A percentile compares a stretch with the other conserved stretches of the same genome.
These are phyloP conservation scores for Pachycephala philippinensis DNA, from an alignment of 2,113 vertebrate genomes.

Conservation along the genomic window DNA sequence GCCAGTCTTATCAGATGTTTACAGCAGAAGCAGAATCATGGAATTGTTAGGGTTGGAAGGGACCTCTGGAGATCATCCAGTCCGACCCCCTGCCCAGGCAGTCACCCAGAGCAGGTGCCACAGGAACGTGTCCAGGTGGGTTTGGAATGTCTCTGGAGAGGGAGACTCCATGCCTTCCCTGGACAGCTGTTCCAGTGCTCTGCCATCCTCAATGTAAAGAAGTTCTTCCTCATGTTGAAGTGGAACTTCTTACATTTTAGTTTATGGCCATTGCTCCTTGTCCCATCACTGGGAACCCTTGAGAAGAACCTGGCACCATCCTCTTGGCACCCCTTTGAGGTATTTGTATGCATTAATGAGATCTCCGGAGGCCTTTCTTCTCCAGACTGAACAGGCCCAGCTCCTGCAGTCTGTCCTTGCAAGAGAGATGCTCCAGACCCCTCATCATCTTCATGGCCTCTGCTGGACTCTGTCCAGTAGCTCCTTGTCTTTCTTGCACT, in stretches of 20 bases:
- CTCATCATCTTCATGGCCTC: not conserved
- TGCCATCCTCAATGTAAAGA: not conserved
- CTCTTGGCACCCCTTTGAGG: not conserved
- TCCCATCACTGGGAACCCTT: not conserved
- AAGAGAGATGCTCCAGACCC: not conserved
- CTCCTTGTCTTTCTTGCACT: not conserved
- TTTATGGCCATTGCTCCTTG: not conserved
- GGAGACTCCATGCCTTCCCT: not conserved
- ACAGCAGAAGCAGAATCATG: not conserved
- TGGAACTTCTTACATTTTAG: not conserved
- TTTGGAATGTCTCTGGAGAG: not conserved
- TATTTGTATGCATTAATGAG: not conserved
- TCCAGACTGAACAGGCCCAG: not conserved
- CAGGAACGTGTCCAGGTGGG: accelerated
- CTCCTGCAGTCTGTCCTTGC: not conserved
- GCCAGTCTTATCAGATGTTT: not conserved
- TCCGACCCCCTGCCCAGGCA: not conserved
- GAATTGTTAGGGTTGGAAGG: not conserved
- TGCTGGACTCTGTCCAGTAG: not conserved
- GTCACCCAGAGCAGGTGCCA: not conserved
- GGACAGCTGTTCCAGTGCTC: not conserved
- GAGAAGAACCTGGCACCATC: not conserved
- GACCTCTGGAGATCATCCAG: not conserved
- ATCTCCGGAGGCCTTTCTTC: not conserved
- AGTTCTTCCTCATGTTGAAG: accelerated